These are phyloP conservation scores for Oxycera nigricornis DNA, from an alignment of 2,888 invertebrate species.

Conservation along the genomic window DNA sequence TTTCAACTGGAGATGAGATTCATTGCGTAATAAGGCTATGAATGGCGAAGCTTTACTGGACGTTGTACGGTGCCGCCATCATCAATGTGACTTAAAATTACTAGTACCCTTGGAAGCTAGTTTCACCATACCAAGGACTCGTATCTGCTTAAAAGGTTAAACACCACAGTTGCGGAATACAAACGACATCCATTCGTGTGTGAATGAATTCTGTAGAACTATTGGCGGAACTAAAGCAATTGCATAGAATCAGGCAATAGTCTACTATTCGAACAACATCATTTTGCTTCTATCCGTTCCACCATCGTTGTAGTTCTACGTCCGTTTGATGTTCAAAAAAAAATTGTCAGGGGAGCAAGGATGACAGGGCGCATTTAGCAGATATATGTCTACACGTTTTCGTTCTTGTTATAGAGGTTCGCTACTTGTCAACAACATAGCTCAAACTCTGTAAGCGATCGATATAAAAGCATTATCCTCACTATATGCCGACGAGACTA, in stretches of 20 bases:
- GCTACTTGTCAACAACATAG: slow-evolving; percentile 18
- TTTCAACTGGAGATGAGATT: not conserved
- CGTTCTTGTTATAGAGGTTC: slow-evolving; percentile 5
- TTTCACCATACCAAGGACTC: no score
- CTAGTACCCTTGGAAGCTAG: no score
- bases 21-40: no score
- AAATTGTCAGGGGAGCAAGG: not conserved
- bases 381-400: slow-evolving; percentile 33
- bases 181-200: slow-evolving; percentile 4
- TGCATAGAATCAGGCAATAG: slow-evolving; percentile 33
- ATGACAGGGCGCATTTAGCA: not conserved
- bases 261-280: slow-evolving; percentile 31
- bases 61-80: no score
- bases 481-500: not conserved
- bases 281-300: slow-evolving; percentile 25
- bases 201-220: slow-evolving; percentile 20
- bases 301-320: not conserved
- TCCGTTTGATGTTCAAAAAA: no score
- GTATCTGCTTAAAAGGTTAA: slow-evolving; percentile 13
- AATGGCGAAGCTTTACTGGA: no score
- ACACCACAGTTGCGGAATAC: slow-evolving; percentile 24
- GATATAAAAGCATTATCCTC: not conserved
- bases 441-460: not conserved
- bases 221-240: slow-evolving; percentile 33
- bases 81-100: no score